Percentiles rank a stretch among this genome's conserved stretches.
Conservation (phyloP, 2,797 vertebrate genomes). For the Botia kubotai region DNA sequence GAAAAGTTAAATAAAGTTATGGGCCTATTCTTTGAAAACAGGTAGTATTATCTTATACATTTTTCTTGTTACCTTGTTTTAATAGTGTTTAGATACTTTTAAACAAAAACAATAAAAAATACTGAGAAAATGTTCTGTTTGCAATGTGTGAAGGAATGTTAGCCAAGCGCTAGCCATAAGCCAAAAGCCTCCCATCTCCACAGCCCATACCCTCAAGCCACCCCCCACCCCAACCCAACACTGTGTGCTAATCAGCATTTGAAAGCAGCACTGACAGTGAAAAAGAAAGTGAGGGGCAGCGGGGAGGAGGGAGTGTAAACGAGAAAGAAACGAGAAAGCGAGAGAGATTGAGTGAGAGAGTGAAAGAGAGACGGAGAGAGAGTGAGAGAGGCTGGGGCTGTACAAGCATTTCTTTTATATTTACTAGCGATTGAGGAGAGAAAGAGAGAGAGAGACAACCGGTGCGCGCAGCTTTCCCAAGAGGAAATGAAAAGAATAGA, state of each 20-base stretch:
- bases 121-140: not conserved
- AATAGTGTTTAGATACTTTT: not conserved
- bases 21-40: too few relatives aligned
- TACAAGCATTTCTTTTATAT: slow-evolving; percentile 87
- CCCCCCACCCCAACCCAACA: slow-evolving; percentile 68
- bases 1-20: too few relatives aligned
- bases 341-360: slow-evolving; percentile 52
- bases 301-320: slow-evolving; percentile 63
- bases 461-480: slow-evolving; percentile 80
- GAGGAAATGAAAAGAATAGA: slow-evolving; percentile 83
- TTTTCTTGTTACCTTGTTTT: too few relatives aligned
- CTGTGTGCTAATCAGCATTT: slow-evolving; percentile 86
- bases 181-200: not conserved
- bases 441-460: slow-evolving; percentile 73
- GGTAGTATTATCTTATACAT: too few relatives aligned
- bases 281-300: slow-evolving; percentile 76
- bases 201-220: slow-evolving; percentile 22
- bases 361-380: slow-evolving; percentile 58
- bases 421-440: slow-evolving; percentile 78
- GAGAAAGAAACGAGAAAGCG: slow-evolving; percentile 69
- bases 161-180: slow-evolving; percentile 29
- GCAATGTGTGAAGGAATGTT: slow-evolving; percentile 36
- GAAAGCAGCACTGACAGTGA: slow-evolving; percentile 85
- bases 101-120: slow-evolving; percentile 3
- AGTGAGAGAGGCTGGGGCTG: slow-evolving; percentile 75